Evolutionary conservation across 2,888 invertebrate genomes (phyloP), one percentile per base, ranked within the genome.

Genomic region (Pachycephus smyrnensis): DNA sequence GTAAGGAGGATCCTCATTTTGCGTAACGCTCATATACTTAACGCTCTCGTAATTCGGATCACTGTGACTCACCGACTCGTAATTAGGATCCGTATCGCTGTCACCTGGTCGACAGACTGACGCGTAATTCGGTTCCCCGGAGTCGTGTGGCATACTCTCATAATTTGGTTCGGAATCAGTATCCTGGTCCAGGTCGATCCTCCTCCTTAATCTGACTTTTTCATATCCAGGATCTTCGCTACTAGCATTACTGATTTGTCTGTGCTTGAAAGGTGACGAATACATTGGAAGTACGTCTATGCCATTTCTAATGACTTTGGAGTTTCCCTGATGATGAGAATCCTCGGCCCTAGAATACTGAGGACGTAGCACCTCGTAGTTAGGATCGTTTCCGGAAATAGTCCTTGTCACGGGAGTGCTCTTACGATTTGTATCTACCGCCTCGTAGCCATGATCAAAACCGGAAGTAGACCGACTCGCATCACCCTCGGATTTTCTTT

Each of bases 1-100:
- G 79, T 91, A 91, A 2, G 91, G 90, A 0, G 96, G 95, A 75
- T 96, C 95, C 76, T 95, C 95, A 79, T 92, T 92, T 36, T 92
- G 92, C 0, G 92, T 86, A 1, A 94, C 89, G 80, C 94, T 95
- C 86, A 95, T 93, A 91, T 96, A 96, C 84, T 95, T 95, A 0
- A 97, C 96, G 83, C 96, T 96, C 89, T 97, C 96, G 87, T 97
- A 97, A 89, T 96, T 96, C 0, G 96, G 96, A 92, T 96, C 95
- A 74, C 93, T 93, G 75, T 94, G 94, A 76, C 93, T 93, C 0
- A 95, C 95, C 1, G 94, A 94, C 86, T 95, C 95, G 85, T 95
- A 95, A 88, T 95, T 95, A 0, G 94, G 94, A 89, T 95, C 96
- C 0, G 95, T 95, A 89, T 96, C 96, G 87, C 96, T 96, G 82